phyloP scores from a whole-genome alignment of 2,797 vertebrate species.

The Luscinia luscinia region DNA sequence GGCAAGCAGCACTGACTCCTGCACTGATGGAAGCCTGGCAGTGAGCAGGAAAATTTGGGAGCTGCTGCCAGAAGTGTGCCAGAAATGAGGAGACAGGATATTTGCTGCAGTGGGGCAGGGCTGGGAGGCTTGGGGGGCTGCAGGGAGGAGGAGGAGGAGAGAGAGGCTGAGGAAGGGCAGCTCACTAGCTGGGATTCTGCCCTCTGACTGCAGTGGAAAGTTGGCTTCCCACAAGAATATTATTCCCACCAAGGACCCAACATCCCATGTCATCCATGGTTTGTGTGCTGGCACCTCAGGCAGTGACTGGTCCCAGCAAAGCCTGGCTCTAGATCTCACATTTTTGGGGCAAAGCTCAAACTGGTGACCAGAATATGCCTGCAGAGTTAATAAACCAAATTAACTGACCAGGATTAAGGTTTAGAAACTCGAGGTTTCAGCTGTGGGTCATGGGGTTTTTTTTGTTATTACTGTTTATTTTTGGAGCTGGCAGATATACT shows the following conservation, averaged over 20 bases:
- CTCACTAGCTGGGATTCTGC: constrained; percentile 1
- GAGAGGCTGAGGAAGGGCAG: neutral
- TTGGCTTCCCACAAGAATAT: accelerated
- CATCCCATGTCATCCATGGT: accelerated
- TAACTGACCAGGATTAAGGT: neutral
- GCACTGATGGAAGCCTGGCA: too few species aligned
- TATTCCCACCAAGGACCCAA: neutral
- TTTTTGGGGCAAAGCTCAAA: neutral
- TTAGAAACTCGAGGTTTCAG: neutral
- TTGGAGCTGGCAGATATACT: neutral
- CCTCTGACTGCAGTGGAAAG: neutral
- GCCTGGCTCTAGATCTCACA: neutral
- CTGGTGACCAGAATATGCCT: neutral
- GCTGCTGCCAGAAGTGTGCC: too few species aligned
- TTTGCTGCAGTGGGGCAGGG: neutral
- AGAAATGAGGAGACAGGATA: neutral
- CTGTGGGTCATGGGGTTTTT: neutral
- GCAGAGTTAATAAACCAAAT: neutral
- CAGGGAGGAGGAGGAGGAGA: neutral
- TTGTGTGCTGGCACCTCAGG: neutral
- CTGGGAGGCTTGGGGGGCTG: neutral
- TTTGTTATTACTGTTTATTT: neutral
- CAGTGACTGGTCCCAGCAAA: neutral
- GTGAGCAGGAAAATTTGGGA: too few species aligned
- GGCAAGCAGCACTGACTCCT: too few species aligned